These are phyloP conservation scores for Mola mola DNA, from an alignment of 2,113 vertebrate species.

Conservation along the genomic window DNA sequence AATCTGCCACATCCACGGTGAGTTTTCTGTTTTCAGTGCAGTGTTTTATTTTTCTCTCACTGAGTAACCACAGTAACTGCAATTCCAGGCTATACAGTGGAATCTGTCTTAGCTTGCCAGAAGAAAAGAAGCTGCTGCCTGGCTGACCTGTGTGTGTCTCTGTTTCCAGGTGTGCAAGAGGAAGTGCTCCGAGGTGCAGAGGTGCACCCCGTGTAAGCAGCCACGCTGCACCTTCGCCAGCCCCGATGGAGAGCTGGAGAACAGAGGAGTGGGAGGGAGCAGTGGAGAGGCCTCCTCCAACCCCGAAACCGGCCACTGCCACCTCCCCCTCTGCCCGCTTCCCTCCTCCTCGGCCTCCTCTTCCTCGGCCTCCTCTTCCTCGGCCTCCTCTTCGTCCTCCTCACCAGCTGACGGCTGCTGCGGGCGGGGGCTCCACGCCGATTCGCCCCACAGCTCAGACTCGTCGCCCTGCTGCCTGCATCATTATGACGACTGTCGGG, in stretches of 20 bases:
- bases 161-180: slow-evolving; percentile 87
- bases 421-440: slow-evolving; percentile 66
- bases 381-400: slow-evolving; percentile 74
- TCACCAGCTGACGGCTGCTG: slow-evolving; percentile 77
- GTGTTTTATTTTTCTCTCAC: too few relatives aligned
- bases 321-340: slow-evolving; percentile 79
- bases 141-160: slow-evolving; percentile 27
- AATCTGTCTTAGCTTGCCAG: too few relatives aligned
- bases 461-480: slow-evolving; percentile 73
- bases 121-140: background rate
- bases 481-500: slow-evolving; percentile 78
- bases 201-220: slow-evolving; percentile 90
- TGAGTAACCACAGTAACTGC: too few relatives aligned
- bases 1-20: too few relatives aligned
- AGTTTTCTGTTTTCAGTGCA: too few relatives aligned
- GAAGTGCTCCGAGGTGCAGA: slow-evolving; percentile 88
- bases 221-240: slow-evolving; percentile 86
- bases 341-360: slow-evolving; percentile 76
- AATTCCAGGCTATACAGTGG: too few relatives aligned
- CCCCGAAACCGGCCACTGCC: slow-evolving; percentile 73
- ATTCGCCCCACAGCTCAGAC: slow-evolving; percentile 71
- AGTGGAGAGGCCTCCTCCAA: slow-evolving; percentile 69
- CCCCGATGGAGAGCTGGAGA: slow-evolving; percentile 74
- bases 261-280: slow-evolving; percentile 62
- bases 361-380: slow-evolving; percentile 67